Evolutionary conservation across 2,113 vertebrate genomes (phyloP), one percentile per base, ranked within the genome.

Genomic region (Paramormyrops kingsleyae): DNA sequence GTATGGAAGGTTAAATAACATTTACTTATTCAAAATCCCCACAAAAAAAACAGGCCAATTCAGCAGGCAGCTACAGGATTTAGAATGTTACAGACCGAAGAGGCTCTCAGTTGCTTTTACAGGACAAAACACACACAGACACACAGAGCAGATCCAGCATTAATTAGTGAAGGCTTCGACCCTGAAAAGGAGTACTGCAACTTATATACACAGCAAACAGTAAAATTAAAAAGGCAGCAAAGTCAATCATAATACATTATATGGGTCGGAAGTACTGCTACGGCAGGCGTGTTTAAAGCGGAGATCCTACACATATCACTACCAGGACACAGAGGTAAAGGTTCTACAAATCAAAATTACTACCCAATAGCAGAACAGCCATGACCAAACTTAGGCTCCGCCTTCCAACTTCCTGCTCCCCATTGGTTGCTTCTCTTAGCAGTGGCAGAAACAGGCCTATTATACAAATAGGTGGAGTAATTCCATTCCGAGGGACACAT

Each of bases 151-250:
- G 52, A 53, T 19, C 4, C 27, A 59, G 88, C 70, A 77, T 31
- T 87, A 19, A 88, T 21, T 88, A 88, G 0, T 87, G 84, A 62
- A 42, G 17, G 9, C 50, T 10, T 3, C n/a, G 94, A 95, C 93
- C 94, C 87, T 21, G 90, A n/a, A 46, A 70, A 89, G 83, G 59
- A 90, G 91, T 35, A 24, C 91, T 92, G 92, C 94, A 92, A 90
- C 92, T 93, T 49, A 93, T 94, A 91, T 94, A 96, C 95, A 96
- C 95, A 88, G 95, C 95, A 96, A 95, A 94, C 90, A 92, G 62
- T 92, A 93, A 93, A 62, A 90, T 89, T 92, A 94, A 84, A 46
- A 93, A 93, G 92, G 89, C 90, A 93, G 90, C 84, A 88, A 93
- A 91, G 92, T 92, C 94, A 93, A 93, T 92, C 92, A 92, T 91